A percentile compares a stretch with the other conserved stretches of the same genome.
Conservation (phyloP, 1,140 invertebrate genomes). For the Saccostrea echinata region DNA sequence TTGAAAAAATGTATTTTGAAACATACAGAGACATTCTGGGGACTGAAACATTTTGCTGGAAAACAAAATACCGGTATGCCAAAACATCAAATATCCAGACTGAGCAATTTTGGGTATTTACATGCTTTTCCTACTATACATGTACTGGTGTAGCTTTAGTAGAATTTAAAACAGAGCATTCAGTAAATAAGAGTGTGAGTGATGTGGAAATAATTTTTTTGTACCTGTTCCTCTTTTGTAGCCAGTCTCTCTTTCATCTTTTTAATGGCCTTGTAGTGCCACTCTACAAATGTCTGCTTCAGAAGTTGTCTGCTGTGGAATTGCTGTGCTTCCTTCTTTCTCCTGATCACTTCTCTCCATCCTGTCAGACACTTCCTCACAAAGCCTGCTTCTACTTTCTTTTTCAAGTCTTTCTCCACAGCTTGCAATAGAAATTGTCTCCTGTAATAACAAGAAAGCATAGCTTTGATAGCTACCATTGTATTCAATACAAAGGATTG, state of each 20-base stretch:
- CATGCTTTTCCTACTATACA: too few species aligned
- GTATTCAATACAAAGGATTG: not conserved
- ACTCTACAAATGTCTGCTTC: slow-evolving; percentile 57
- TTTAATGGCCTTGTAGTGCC: slow-evolving; percentile 57
- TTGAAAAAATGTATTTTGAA: too few species aligned
- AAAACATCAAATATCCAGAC: too few species aligned
- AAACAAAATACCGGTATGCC: too few species aligned
- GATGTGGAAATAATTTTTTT: not conserved
- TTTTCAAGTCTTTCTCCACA: slow-evolving; percentile 56
- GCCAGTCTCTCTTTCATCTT: slow-evolving; percentile 61
- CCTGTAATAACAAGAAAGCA: slow-evolving; percentile 44
- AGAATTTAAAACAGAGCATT: too few species aligned
- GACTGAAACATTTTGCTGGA: too few species aligned
- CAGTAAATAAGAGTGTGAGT: not conserved
- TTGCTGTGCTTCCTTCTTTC: slow-evolving; percentile 62
- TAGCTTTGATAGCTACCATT: not conserved
- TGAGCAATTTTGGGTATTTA: too few species aligned
- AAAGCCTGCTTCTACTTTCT: slow-evolving; percentile 43
- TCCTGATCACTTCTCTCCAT: slow-evolving; percentile 61
- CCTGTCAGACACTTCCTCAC: slow-evolving; percentile 55
- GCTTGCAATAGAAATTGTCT: slow-evolving; percentile 62
- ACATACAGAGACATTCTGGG: too few species aligned
- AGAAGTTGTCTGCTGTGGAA: slow-evolving; percentile 59
- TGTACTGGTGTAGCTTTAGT: too few species aligned
- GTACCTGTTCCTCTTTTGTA: slow-evolving; percentile 60